Base-by-base conservation (phyloP, 2,888 invertebrate genomes). In the Lomographa bimaculata region DNA sequence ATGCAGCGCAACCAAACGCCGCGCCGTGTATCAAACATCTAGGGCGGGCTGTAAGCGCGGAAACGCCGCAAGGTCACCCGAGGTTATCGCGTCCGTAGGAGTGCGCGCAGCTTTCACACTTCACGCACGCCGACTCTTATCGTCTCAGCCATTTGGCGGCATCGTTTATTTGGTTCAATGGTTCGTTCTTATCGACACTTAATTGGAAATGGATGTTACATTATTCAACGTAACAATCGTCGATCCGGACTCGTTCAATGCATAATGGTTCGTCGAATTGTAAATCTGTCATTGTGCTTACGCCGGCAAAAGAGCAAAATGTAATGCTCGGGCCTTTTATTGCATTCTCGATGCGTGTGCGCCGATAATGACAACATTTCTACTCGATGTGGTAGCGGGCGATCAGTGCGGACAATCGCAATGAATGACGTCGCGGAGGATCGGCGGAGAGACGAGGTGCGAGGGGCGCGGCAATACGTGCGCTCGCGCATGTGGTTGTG, bases 291-390 rank as follows among this genome's bases (percentile, higher is more conserved):
- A 64, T 68, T 65, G 64, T 66, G 21, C 18, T 20, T 38, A 63
- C 49, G 57, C 57, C 54, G 55, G 57, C 61, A 62, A 65, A 61
- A 63, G 71, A 71, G 59, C 66, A 67, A 51, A 54, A 54, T 49
- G 49, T 71, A 69, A 64, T 66, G 71, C 70, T 64, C 51, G 57
- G 64, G 54, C 62, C 65, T 74, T 75, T 79, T 76, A 81, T 78
- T 75, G 74, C 79, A 79, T 81, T 77, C 78, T 57, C 61, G 63
- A 68, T 82, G 78, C 78, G 82, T 82, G 75, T 76, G 71, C 67
- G 68, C 65, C 67, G 79, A 79, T 86, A 86, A 85, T 86, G 84
- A 83, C 79, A 79, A 82, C 81, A 80, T 85, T 83, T 82, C 81
- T 79, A 84, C 80, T 76, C 74, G 76, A 73, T 73, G 79, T 77